Evolutionary conservation across 2,888 invertebrate genomes (phyloP).

Genomic region (Reticulitermes lucifugus): DNA sequence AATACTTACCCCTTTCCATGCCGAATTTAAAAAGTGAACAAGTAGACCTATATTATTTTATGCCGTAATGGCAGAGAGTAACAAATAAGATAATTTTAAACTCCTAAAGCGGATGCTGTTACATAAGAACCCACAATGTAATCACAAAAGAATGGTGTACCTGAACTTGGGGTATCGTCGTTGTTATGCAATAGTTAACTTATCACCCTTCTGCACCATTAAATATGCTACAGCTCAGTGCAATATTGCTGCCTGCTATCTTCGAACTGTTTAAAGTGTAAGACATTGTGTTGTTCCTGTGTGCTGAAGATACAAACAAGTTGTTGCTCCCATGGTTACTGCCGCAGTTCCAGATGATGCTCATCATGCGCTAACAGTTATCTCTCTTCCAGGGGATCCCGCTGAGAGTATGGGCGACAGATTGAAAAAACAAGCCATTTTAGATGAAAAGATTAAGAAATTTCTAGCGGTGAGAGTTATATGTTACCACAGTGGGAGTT

Average conservation of each 20-base stretch:
- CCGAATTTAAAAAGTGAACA: too few species aligned
- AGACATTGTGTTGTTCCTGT: background rate
- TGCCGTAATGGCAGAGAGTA: too few species aligned
- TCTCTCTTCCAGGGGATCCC: constrained; percentile 57
- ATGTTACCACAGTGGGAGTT: constrained; percentile 28
- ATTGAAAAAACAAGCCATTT: constrained; percentile 86
- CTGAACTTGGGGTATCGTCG: too few species aligned
- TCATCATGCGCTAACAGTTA: constrained; percentile 24
- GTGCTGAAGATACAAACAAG: constrained; percentile 48
- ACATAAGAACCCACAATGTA: too few species aligned
- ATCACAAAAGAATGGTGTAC: too few species aligned
- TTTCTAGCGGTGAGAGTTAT: constrained; percentile 84
- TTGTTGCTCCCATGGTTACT: constrained; percentile 56
- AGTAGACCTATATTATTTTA: too few species aligned
- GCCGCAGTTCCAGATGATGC: background rate
- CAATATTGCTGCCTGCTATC: constrained; percentile 7
- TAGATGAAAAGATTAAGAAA: constrained; percentile 94
- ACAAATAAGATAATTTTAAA: too few species aligned
- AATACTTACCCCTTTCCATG: too few species aligned
- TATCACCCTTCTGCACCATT: too few species aligned
- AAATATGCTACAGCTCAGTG: background rate
- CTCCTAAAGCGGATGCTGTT: too few species aligned
- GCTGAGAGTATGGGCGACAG: constrained; percentile 68
- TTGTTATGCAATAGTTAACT: too few species aligned
- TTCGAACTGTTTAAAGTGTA: background rate